These are phyloP conservation scores for Ameiurus melas DNA, from an alignment of 2,113 vertebrate genomes.

Conservation along the genomic window DNA sequence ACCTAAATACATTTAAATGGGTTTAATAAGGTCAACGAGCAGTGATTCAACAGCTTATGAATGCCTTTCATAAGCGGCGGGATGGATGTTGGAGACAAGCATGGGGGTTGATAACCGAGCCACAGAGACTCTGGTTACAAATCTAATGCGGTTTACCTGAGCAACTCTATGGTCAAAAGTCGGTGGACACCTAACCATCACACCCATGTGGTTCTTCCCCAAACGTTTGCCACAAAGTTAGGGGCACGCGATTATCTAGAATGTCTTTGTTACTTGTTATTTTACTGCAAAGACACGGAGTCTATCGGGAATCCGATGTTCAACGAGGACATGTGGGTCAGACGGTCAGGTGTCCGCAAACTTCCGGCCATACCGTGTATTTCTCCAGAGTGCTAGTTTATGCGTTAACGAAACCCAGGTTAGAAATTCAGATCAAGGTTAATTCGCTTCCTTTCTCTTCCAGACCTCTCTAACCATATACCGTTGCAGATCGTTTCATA, in stretches of 20 bases:
- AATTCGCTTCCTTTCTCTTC: slow-evolving; percentile 53
- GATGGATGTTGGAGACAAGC: background rate
- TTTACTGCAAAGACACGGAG: background rate
- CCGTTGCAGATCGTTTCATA: background rate
- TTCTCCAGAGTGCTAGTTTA: background rate
- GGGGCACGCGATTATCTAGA: background rate
- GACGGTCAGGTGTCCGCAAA: background rate
- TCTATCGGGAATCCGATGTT: too few species aligned
- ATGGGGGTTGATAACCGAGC: background rate
- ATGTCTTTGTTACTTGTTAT: background rate
- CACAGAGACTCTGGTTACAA: background rate
- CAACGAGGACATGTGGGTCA: too few species aligned
- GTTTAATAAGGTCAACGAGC: slow-evolving; percentile 47
- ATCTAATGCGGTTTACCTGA: background rate
- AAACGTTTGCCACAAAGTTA: background rate
- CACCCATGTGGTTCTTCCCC: background rate
- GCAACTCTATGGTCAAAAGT: background rate
- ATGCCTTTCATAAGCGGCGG: slow-evolving; percentile 23
- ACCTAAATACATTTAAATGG: slow-evolving; percentile 70
- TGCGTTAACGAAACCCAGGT: slow-evolving; percentile 57
- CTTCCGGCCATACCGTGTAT: background rate
- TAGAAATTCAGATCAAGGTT: slow-evolving; percentile 79
- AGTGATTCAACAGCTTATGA: slow-evolving; percentile 47
- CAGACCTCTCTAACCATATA: slow-evolving; percentile 32
- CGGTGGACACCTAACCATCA: background rate